Evolutionary conservation across 2,888 invertebrate genomes (phyloP), one percentile per base, ranked within the genome.

Genomic region (Lagria hirta): DNA sequence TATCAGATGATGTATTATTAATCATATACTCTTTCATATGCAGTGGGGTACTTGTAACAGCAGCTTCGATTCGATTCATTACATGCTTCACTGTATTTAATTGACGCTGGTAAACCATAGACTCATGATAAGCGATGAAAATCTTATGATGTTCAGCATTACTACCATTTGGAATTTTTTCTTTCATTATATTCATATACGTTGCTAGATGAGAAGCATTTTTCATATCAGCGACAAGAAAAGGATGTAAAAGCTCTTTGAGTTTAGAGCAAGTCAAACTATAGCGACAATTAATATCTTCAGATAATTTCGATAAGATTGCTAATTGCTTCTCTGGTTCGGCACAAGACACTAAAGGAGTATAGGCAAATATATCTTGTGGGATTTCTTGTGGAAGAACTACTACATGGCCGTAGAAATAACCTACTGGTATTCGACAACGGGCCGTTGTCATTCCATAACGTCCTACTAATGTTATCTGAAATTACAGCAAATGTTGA

Each of bases 361-460:
- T 54, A 15, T 57, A 62, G 18, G 65, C 52, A 20, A 69, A 66
- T 3, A 73, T 63, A 33, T 75, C 74, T 1, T 65, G 63, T 11
- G 74, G 73, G 48, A 75, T 67, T 62, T 77, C 76, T 38, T 76
- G 76, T 0, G 76, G 75, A 30, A 92, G 75, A 43, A 89, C 81
- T 2, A 88, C 83, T 22, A 90, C 81, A 69, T 94, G 93, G 0
- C 95, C 95, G 67, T 90, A 95, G 72, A 94, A 95, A 71, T 86
- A 86, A n/a, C 94, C 95, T 20, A 94, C 75, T 0, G 94, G 92
- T 50, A 95, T 91, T 73, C 88, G 85, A 62, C 92, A 92, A 56
- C 90, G 83, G 38, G 90, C 88, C 0, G 91, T 86, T 13, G 90
- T 86, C 87, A 92, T 91, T 27, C 93, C 93, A 64, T 92, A 92